phyloP scores from a whole-genome alignment of 1,140 invertebrate species.

The Zeugodacus cucurbitae region DNA sequence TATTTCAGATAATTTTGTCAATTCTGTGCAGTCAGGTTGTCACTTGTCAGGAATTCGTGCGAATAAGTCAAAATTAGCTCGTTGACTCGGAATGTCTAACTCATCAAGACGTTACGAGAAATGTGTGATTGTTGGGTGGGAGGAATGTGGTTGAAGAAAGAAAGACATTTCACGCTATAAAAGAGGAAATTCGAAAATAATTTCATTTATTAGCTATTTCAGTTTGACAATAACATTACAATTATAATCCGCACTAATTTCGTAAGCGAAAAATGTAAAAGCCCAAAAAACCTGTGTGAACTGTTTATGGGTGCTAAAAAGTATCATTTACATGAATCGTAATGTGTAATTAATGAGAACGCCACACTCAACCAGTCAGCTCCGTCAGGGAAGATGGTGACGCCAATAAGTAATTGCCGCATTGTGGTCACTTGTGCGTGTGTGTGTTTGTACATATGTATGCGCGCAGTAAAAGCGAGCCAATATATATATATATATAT shows the following conservation, averaged over 20 bases:
- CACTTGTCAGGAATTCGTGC: slow-evolving; percentile 56
- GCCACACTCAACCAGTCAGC: slow-evolving; percentile 46
- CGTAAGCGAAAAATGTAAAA: not conserved
- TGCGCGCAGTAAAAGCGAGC: not conserved
- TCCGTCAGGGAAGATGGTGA: slow-evolving; percentile 43
- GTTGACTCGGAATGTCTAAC: not conserved
- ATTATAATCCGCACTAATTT: too few relatives aligned
- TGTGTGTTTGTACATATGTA: not conserved
- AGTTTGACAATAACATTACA: too few relatives aligned
- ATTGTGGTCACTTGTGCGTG: not conserved
- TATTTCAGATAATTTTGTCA: slow-evolving; percentile 67
- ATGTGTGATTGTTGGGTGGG: slow-evolving; percentile 22
- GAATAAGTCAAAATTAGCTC: slow-evolving; percentile 42
- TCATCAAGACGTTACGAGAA: not conserved
- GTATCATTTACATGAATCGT: slow-evolving; percentile 65
- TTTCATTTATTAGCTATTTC: too few relatives aligned
- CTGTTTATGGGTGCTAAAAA: slow-evolving; percentile 65
- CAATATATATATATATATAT: not conserved
- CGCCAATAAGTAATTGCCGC: slow-evolving; percentile 43
- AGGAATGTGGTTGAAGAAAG: not conserved
- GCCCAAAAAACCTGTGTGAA: slow-evolving; percentile 15
- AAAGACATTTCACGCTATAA: too few relatives aligned
- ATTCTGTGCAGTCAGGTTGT: slow-evolving; percentile 66
- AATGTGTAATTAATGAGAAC: slow-evolving; percentile 60
- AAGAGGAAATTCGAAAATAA: not conserved